A percentile compares a stretch with the other conserved stretches of the same genome.
Conservation (phyloP, 2,888 invertebrate species). For the Dicyrtoma fusca region DNA sequence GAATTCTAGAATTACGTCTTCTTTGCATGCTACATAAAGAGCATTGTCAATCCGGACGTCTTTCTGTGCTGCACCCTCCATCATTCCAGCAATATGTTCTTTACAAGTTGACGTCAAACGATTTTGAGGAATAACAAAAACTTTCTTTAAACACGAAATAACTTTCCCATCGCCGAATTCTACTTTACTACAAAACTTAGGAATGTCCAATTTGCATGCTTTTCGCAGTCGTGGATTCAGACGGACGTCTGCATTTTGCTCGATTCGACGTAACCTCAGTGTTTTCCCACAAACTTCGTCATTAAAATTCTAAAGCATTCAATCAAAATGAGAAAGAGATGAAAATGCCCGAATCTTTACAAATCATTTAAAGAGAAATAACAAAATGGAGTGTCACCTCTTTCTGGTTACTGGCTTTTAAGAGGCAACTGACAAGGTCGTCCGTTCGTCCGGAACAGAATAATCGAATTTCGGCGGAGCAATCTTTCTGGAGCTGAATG, state of each 20-base stretch:
- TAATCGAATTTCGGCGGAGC: constrained; percentile 81
- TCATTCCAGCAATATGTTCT: constrained; percentile 76
- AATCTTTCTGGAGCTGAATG: constrained; percentile 79
- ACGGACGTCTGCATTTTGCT: constrained; percentile 79
- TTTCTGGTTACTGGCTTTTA: constrained; percentile 43
- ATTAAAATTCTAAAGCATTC: constrained; percentile 64
- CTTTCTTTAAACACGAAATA: constrained; percentile 51
- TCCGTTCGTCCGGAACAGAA: constrained; percentile 67
- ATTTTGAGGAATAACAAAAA: constrained; percentile 44
- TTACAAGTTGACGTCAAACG: constrained; percentile 68
- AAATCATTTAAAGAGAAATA: constrained; percentile 3
- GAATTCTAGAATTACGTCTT: constrained; percentile 67
- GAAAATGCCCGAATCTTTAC: not conserved
- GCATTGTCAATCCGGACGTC: constrained; percentile 86
- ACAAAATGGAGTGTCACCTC: not conserved
- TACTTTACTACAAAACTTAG: constrained; percentile 69
- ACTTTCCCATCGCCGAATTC: constrained; percentile 50
- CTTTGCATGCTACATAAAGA: constrained; percentile 75
- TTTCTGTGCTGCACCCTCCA: constrained; percentile 80
- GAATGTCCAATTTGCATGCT: constrained; percentile 80
- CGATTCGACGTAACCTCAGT: constrained; percentile 84
- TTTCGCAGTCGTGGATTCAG: constrained; percentile 65
- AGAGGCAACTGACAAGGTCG: constrained; percentile 46
- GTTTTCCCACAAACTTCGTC: constrained; percentile 80
- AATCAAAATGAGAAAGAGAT: not conserved